phyloP scores from a whole-genome alignment of 2,113 vertebrate species.

The Syrrhaptes paradoxus region DNA sequence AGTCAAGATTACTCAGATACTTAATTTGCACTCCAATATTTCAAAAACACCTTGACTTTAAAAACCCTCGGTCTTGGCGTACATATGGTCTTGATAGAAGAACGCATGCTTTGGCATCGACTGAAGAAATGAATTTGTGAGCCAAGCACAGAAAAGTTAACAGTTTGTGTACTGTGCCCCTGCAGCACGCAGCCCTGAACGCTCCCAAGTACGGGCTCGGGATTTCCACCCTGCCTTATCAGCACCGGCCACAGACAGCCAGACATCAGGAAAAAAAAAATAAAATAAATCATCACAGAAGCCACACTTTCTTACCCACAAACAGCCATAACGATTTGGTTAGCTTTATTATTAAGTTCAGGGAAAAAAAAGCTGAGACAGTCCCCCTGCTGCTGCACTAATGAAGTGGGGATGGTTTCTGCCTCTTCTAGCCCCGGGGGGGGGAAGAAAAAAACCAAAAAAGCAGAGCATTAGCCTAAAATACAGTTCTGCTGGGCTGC shows the following conservation, averaged over 20 bases:
- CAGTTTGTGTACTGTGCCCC: slow-evolving; percentile 29
- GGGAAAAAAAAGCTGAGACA: not conserved
- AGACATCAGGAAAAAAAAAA: not conserved
- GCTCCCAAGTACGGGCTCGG: not conserved
- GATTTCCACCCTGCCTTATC: not conserved
- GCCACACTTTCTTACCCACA: not conserved
- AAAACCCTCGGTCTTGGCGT: slow-evolving; percentile 13
- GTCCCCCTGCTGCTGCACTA: slow-evolving; percentile 27
- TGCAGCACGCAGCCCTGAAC: not conserved
- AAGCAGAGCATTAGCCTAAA: slow-evolving; percentile 13
- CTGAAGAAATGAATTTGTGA: not conserved
- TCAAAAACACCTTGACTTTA: slow-evolving; percentile 64
- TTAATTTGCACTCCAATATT: slow-evolving; percentile 42
- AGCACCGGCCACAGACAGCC: rapidly evolving
- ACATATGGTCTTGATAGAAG: slow-evolving; percentile 63
- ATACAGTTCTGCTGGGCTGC: not conserved
- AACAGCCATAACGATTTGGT: not conserved
- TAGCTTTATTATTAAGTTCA: slow-evolving; percentile 36
- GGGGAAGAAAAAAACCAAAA: not conserved
- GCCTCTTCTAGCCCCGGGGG: slow-evolving; percentile 15
- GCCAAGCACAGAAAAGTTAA: not conserved
- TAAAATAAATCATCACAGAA: not conserved
- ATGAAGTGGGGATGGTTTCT: slow-evolving; percentile 39
- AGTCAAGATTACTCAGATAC: slow-evolving; percentile 47
- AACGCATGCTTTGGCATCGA: slow-evolving; percentile 26